Base-by-base conservation (phyloP, 2,113 vertebrate genomes). In the Catagonus wagneri region DNA sequence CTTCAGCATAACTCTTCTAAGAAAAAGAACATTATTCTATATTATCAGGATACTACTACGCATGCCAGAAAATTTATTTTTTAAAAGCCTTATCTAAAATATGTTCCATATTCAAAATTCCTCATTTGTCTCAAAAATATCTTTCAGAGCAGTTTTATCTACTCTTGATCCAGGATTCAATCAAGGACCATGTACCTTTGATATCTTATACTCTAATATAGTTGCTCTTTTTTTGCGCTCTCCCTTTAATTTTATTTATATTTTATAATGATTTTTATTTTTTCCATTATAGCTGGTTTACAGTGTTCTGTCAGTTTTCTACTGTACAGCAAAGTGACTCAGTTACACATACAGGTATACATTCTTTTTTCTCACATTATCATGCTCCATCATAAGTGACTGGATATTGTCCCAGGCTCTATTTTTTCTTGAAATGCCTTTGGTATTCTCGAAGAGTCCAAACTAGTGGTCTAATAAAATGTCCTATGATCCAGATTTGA, bases 1-100 rank as follows among this genome's bases (percentile, higher is more conserved):
- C 81, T 68, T 86, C 63, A 86, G 32, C 4, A 5, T 92, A 78
- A 97, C n/a, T 88, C 27, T 50, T 74, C 68, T 44, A 88, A 95
- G 68, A 94, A 74, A 75, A 78, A 66, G 15, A 44, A 36, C 56
- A 25, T 54, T 84, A 44, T 75, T 65, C 54, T 50, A 20, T 65
- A 65, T 56, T 74, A 83, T 83, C 58, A 90, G 8, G 32, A 83
- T 69, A 44, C 27, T 20, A 29, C 36, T 39, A 69, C 27, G 22
- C n/a, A n/a, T 78, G 27, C 27, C 44, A 90, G 32, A 80, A 84
- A 71, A 60, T 60, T 83, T 50, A 83, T 54, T 90, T 79, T 80
- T 5, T 3, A 16, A 15, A 95, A 89, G 17, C 27, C 22, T 72
- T 56, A 39, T 68, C 29, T 94, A 93, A 97, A 91, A 92, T 58